Evolutionary conservation across 2,113 vertebrate genomes (phyloP).

Genomic region (Calidris pygmaea): DNA sequence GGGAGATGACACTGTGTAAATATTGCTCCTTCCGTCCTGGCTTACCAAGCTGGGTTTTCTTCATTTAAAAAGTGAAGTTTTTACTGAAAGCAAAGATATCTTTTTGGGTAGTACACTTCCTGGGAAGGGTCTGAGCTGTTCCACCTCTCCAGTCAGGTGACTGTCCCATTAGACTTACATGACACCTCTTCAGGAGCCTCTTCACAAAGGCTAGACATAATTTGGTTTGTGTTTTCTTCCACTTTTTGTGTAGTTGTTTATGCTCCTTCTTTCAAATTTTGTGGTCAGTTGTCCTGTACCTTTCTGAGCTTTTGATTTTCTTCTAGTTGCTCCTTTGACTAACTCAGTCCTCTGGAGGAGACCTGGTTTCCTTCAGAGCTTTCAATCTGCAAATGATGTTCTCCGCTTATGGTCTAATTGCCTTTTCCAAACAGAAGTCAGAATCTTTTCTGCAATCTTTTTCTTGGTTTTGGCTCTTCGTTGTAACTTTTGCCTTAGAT

Average conservation of each 20-base stretch:
- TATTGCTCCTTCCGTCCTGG: not conserved
- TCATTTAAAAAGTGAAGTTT: not conserved
- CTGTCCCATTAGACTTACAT: not conserved
- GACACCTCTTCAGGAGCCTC: not conserved
- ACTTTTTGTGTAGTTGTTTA: not conserved
- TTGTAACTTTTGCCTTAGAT: not conserved
- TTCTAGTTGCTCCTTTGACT: not conserved
- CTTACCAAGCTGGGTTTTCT: not conserved
- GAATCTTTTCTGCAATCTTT: not conserved
- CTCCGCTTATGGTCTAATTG: not conserved
- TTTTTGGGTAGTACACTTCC: not conserved
- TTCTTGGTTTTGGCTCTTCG: not conserved
- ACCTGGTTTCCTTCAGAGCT: not conserved
- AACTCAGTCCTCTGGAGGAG: not conserved
- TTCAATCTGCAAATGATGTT: not conserved
- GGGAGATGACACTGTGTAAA: not conserved
- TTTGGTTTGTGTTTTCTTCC: not conserved
- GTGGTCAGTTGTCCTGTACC: rapidly evolving
- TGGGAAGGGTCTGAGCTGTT: not conserved
- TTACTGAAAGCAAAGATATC: not conserved
- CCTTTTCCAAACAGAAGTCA: not conserved
- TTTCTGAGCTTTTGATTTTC: not conserved
- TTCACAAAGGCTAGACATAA: not conserved
- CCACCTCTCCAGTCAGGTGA: not conserved
- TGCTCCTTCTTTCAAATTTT: not conserved